Percentiles rank a stretch among this genome's conserved stretches.
phyloP scores from a whole-genome alignment of 2,797 vertebrate species.

The Peromyscus nudipes region DNA sequence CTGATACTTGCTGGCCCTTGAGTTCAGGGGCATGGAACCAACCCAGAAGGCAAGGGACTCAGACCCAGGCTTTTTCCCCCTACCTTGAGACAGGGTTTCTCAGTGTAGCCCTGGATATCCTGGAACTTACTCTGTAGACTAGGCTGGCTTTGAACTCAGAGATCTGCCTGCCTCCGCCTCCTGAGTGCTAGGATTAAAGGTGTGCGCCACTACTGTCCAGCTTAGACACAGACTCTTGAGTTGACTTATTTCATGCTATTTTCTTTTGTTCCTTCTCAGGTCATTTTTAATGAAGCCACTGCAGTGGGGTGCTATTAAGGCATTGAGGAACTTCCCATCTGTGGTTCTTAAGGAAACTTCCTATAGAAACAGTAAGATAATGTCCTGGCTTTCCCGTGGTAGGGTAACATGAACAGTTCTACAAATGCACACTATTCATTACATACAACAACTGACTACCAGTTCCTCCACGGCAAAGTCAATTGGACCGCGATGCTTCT shows the following conservation, averaged over 20 bases:
- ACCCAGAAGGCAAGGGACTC: background rate
- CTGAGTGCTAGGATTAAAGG: background rate
- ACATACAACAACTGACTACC: background rate
- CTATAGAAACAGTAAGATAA: slow-evolving; percentile 56
- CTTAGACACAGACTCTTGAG: background rate
- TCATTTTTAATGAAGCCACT: background rate
- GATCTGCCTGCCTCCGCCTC: background rate
- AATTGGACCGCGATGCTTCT: background rate
- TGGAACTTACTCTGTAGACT: background rate
- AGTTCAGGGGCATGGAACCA: background rate
- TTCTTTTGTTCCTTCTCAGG: background rate
- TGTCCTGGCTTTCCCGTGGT: slow-evolving; percentile 44
- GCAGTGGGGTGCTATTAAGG: background rate
- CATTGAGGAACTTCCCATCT: background rate
- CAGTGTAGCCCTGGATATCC: background rate
- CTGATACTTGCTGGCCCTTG: slow-evolving; percentile 1
- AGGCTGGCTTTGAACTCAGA: background rate
- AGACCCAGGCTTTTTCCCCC: background rate
- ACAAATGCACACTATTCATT: background rate
- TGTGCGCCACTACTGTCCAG: background rate
- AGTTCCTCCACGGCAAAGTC: background rate
- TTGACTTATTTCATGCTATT: background rate
- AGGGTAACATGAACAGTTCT: slow-evolving; percentile 51
- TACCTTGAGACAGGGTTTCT: background rate
- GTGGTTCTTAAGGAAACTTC: background rate